phyloP scores from a whole-genome alignment of 1,140 invertebrate genomes.

The Laupala kohalensis region DNA sequence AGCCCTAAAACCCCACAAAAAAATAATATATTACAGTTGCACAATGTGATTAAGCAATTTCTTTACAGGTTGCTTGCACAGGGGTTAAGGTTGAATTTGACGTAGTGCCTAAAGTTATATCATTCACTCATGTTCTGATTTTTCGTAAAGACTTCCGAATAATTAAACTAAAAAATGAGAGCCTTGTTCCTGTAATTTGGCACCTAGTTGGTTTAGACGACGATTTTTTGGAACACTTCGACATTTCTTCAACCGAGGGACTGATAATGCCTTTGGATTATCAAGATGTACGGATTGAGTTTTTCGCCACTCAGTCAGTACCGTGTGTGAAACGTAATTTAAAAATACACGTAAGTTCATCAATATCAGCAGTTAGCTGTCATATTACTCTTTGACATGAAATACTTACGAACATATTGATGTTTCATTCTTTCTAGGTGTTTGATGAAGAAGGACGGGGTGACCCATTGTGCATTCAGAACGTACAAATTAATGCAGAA shows the following conservation, averaged over 20 bases:
- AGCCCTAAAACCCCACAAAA: too few species aligned
- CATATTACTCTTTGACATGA: not conserved
- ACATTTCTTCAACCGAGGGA: not conserved
- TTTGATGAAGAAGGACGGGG: conserved; percentile 19
- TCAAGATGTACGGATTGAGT: conserved; percentile 1
- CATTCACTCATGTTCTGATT: conserved; percentile 21
- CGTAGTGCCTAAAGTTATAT: conserved; percentile 20
- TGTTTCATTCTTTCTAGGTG: conserved; percentile 7
- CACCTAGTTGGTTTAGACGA: conserved; percentile 8
- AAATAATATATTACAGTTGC: too few species aligned
- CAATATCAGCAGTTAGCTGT: too few species aligned
- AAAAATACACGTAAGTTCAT: conserved; percentile 3
- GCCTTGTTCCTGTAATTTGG: conserved; percentile 4
- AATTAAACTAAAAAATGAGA: conserved; percentile 14
- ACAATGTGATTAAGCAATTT: not conserved
- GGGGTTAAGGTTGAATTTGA: conserved; percentile 23
- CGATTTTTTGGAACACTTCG: not conserved
- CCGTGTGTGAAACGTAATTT: not conserved
- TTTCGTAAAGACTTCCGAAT: conserved; percentile 17
- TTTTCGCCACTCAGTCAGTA: not conserved
- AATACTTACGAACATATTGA: not conserved
- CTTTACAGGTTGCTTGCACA: conserved; percentile 9
- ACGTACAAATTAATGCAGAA: conserved; percentile 21
- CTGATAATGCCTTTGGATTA: not conserved
- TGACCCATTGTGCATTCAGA: conserved; percentile 20